phyloP scores from a whole-genome alignment of 2,888 invertebrate genomes.

The Netelia inedita region DNA sequence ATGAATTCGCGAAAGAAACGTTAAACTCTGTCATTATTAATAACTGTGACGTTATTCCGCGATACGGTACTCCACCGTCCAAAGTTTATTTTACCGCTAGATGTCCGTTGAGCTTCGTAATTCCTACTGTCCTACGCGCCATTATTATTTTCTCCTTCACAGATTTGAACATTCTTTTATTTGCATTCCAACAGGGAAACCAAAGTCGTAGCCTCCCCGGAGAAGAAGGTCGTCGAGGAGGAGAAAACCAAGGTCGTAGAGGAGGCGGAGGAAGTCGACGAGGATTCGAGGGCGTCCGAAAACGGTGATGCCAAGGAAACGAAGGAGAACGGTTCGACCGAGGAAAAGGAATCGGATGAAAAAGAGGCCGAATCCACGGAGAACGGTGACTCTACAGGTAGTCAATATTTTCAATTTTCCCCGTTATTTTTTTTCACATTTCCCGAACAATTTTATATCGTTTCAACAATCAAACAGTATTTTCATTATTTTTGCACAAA shows the following conservation, averaged over 20 bases:
- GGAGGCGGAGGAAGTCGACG: slow-evolving; percentile 85
- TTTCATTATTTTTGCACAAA: too few species aligned
- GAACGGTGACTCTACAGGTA: slow-evolving; percentile 85
- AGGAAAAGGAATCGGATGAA: slow-evolving; percentile 84
- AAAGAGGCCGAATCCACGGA: slow-evolving; percentile 84
- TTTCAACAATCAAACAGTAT: too few species aligned
- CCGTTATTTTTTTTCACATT: not conserved
- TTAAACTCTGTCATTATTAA: slow-evolving; percentile 62
- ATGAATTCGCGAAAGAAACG: slow-evolving; percentile 49
- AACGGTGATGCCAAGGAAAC: slow-evolving; percentile 83
- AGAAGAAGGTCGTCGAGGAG: slow-evolving; percentile 85
- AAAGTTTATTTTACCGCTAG: slow-evolving; percentile 3
- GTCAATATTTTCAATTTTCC: not conserved
- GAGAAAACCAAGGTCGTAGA: slow-evolving; percentile 85
- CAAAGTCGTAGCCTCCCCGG: slow-evolving; percentile 83
- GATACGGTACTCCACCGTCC: not conserved
- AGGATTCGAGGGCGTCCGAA: slow-evolving; percentile 84
- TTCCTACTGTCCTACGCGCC: not conserved
- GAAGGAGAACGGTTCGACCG: slow-evolving; percentile 85
- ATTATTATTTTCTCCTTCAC: not conserved
- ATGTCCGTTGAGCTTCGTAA: not conserved
- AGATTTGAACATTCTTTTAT: slow-evolving; percentile 25
- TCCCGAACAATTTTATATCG: not conserved
- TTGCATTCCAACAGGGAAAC: slow-evolving; percentile 79
- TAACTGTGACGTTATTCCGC: slow-evolving; percentile 59